A percentile compares a stretch with the other conserved stretches of the same genome.
Evolutionary conservation across 1,140 invertebrate species (phyloP).

Genomic region (Trachymyrmex septentrionalis): DNA sequence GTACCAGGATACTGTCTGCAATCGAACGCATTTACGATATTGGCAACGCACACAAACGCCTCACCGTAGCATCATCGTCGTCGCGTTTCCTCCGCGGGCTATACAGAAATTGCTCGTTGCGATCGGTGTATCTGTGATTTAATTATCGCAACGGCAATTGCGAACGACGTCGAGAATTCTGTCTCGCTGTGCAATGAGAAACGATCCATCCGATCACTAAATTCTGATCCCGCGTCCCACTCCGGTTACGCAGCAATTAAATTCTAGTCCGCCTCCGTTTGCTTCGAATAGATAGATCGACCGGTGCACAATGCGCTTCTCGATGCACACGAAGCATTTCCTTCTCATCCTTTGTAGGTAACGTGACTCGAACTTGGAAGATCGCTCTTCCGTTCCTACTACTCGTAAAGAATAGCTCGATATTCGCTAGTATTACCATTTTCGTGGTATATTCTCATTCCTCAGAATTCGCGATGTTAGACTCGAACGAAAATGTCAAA

Average conservation of each 20-base stretch:
- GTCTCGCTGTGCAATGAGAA: slow-evolving; percentile 67
- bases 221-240: slow-evolving; percentile 62
- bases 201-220: slow-evolving; percentile 70
- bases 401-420: slow-evolving; percentile 21
- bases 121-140: slow-evolving; percentile 67
- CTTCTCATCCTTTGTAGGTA: slow-evolving; percentile 1
- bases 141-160: slow-evolving; percentile 72
- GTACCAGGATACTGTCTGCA: not conserved
- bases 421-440: slow-evolving; percentile 11
- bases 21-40: slow-evolving; percentile 14
- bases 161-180: slow-evolving; percentile 59
- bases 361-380: slow-evolving; percentile 30
- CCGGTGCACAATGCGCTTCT: slow-evolving; percentile 13
- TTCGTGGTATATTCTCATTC: not conserved
- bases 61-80: not conserved
- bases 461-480: not conserved
- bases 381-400: not conserved
- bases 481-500: slow-evolving; percentile 2
- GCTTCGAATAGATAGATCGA: not conserved
- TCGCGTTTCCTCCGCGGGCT: not conserved
- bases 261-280: slow-evolving; percentile 49
- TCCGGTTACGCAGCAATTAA: slow-evolving; percentile 65
- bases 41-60: not conserved
- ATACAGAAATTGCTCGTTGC: slow-evolving; percentile 62
- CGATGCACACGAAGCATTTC: slow-evolving; percentile 10